Evolutionary conservation across 2,113 vertebrate genomes (phyloP), one percentile per base, ranked within the genome.

Genomic region (Aphelocoma coerulescens): DNA sequence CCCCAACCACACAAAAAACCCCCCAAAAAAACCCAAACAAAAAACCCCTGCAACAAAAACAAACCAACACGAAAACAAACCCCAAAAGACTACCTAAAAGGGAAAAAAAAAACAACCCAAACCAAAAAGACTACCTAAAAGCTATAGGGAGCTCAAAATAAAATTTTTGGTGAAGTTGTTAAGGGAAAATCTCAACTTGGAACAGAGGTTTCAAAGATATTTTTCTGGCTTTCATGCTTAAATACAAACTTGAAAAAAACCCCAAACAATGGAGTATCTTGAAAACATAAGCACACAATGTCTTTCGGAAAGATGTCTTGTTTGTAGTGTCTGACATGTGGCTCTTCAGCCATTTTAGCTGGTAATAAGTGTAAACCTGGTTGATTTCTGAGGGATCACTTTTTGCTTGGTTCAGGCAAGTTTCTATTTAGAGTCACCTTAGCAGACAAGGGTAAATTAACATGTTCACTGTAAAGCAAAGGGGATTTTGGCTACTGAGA

Each of bases 281-380:
- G 26, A 39, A 75, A 30, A 14, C 10, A 33, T 9, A 18, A 1
- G 11, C 5, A 14, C 16, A 69, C 14, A 46, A 37, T 21, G 27
- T 66, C 1, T 44, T 71, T 46, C 15, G 12, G 37, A 28, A 74
- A 71, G 9, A 1, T 43, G 10, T 6, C 11, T 61, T 68, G 2
- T 41, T 93, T 30, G 7, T 46, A 16, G 17, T 27, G 37, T 28
- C 54, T 49, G 67, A 28, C 1, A 0, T 0, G 3, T 35, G 23
- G 3, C 9, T 71, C 32, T 78, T 67, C 27, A 67, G 12, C 16
- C 37, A 8, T 90, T 79, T 72, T 32, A 58, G n/a, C 26, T 3
- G 2, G 14, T 32, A 63, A 2, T 69, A 62, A 23, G 5, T 39
- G 20, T 87, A 46, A 37, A n/a, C 6, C 15, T 20, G 3, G 3